phyloP scores from a whole-genome alignment of 2,888 invertebrate genomes.

The Thalpophila matura region DNA sequence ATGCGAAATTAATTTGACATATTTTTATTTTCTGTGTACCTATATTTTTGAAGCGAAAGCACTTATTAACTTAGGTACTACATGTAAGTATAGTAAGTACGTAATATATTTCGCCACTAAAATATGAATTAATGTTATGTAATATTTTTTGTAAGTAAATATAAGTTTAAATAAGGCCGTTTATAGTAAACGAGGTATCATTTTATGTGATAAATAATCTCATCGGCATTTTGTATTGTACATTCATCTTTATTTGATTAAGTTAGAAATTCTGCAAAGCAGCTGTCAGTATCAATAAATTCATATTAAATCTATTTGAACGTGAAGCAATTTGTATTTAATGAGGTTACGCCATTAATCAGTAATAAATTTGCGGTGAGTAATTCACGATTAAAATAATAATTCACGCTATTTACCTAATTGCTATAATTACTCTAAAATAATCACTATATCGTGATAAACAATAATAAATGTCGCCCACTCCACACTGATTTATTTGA shows the following conservation, averaged over 20 bases:
- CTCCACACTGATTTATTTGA: slow-evolving; percentile 12
- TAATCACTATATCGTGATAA: slow-evolving; percentile 32
- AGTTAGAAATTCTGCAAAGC: slow-evolving; percentile 5
- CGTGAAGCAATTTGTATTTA: slow-evolving; percentile 6
- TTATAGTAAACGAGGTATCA: too few species aligned
- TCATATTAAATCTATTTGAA: slow-evolving; percentile 10
- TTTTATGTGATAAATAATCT: too few species aligned
- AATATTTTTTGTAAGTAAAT: too few species aligned
- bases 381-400: slow-evolving; percentile 19
- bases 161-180: too few species aligned
- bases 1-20: neutral
- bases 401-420: slow-evolving; percentile 22
- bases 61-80: neutral
- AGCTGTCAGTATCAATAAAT: too few species aligned
- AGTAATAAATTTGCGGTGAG: slow-evolving; percentile 3
- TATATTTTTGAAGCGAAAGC: neutral
- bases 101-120: too few species aligned
- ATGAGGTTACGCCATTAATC: neutral
- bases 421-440: slow-evolving; percentile 34
- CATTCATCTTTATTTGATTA: slow-evolving; percentile 3
- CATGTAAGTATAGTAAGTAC: neutral
- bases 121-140: too few species aligned
- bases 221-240: too few species aligned
- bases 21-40: neutral
- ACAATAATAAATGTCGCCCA: slow-evolving; percentile 28